Evolutionary conservation across 1,140 invertebrate genomes (phyloP).

Genomic region (Neodiprion pinetum): DNA sequence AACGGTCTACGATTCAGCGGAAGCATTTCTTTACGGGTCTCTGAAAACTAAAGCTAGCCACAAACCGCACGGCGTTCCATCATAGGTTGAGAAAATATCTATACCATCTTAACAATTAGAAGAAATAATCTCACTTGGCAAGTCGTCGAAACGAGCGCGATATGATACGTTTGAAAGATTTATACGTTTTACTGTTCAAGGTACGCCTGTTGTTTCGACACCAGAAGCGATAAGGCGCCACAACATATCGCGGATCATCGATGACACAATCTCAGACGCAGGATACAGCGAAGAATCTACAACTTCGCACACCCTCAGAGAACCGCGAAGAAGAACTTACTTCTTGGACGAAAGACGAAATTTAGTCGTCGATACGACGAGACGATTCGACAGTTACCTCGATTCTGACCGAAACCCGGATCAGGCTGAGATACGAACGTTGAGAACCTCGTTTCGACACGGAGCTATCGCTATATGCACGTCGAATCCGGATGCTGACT

Average conservation of each 20-base stretch:
- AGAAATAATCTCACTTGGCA: not conserved
- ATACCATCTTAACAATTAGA: not conserved
- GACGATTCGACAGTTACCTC: constrained; percentile 14
- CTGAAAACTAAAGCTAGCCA: too few species aligned
- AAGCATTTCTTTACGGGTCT: too few species aligned
- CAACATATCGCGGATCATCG: not conserved
- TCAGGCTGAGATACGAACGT: not conserved
- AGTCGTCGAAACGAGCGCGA: not conserved
- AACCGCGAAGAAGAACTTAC: constrained; percentile 6
- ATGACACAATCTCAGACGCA: not conserved
- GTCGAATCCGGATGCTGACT: constrained; percentile 75
- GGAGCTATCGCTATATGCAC: constrained; percentile 51
- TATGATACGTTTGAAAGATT: not conserved
- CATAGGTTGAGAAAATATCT: not conserved
- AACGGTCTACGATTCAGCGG: too few species aligned
- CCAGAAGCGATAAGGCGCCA: not conserved
- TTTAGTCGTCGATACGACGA: constrained; percentile 12
- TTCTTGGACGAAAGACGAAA: not conserved
- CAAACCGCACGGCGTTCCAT: not conserved
- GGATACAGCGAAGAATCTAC: not conserved
- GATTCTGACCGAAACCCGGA: not conserved
- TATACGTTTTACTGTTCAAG: not conserved
- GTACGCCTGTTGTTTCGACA: not conserved
- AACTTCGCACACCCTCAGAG: not conserved
- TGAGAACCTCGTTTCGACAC: not conserved